Evolutionary conservation across 1,140 invertebrate species (phyloP), one percentile per base, ranked within the genome.

Genomic region (Zaprionus gabonicus): DNA sequence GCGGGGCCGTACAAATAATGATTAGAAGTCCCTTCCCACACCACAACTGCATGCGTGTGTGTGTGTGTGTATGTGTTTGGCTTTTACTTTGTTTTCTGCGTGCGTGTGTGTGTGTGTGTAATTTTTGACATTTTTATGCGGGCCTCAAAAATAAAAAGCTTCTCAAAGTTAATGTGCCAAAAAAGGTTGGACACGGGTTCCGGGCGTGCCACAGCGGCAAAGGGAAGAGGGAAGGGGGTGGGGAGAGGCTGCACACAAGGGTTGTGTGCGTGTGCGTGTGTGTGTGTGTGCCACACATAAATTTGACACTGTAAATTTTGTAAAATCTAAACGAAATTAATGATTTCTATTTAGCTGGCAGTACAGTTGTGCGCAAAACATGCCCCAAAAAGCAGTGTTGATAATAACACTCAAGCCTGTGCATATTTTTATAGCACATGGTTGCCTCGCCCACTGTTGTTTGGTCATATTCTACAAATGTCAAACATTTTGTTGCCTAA

Each of bases 101-200:
- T 57, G 38, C 41, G 23, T 53, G 69, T 53, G 44, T 60, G 55
- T 81, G 67, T 81, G 81, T 78, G 71, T 90, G 81, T 90, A 88
- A 90, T 91, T 90, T 90, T 90, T 90, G 85, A 90, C 85, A 90
- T 90, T 90, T 90, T 90, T 90, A 90, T 90, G 85, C 85, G 85
- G 85, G 85, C 81, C 72, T 77, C 74, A 88, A 88, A 55, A 59
- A 38, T 59, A 78, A 78, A 70, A 75, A 70, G 69, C 69, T 71
- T 71, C 55, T 78, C 70, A 68, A 68, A 73, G 62, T 74, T 68
- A 68, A 74, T 78, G 76, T 78, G 69, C 69, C 69, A 65, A 71
- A 71, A 76, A 64, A 56, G 67, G 44, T 64, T 69, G 58, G 46
- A 63, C 20, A 41, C 38, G 28, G n/a, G 23, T n/a, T 46, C 17